Evolutionary conservation across 2,888 invertebrate species (phyloP).

Genomic region (Lampropteryx suffumata): DNA sequence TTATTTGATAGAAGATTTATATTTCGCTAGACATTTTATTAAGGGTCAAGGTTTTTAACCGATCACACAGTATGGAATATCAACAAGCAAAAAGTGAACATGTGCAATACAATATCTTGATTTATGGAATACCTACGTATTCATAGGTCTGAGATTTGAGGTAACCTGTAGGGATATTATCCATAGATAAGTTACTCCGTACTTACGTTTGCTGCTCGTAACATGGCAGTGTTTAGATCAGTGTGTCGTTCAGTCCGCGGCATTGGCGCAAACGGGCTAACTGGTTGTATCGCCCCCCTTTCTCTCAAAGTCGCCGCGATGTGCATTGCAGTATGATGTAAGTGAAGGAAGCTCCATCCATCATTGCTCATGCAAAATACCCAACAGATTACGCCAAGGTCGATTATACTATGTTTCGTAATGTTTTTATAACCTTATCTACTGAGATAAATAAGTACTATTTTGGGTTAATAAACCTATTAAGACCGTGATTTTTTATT

Average conservation of each 20-base stretch:
- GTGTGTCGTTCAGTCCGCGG: constrained; percentile 37
- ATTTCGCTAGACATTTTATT: no score
- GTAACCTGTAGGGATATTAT: no score
- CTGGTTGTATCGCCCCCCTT: constrained; percentile 48
- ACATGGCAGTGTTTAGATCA: constrained; percentile 32
- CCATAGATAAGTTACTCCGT: neutral
- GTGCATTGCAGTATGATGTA: constrained; percentile 46
- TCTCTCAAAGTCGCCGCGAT: constrained; percentile 46
- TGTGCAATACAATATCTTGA: no score
- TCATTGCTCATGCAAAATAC: constrained; percentile 61
- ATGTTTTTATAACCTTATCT: constrained; percentile 7
- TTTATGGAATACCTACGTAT: no score
- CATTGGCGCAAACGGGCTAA: constrained; percentile 37
- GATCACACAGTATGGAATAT: no score
- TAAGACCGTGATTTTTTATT: no score
- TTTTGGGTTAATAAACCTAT: no score
- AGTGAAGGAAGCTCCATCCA: constrained; percentile 55
- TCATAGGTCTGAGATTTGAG: no score
- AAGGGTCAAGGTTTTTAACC: no score
- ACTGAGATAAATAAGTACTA: no score
- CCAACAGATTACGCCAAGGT: constrained; percentile 54
- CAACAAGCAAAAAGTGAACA: no score
- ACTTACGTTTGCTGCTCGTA: constrained; percentile 22
- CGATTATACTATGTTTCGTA: constrained; percentile 16
- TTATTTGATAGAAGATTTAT: no score